These are phyloP conservation scores for Mizuhopecten yessoensis DNA, from an alignment of 1,140 invertebrate genomes.

Conservation along the genomic window DNA sequence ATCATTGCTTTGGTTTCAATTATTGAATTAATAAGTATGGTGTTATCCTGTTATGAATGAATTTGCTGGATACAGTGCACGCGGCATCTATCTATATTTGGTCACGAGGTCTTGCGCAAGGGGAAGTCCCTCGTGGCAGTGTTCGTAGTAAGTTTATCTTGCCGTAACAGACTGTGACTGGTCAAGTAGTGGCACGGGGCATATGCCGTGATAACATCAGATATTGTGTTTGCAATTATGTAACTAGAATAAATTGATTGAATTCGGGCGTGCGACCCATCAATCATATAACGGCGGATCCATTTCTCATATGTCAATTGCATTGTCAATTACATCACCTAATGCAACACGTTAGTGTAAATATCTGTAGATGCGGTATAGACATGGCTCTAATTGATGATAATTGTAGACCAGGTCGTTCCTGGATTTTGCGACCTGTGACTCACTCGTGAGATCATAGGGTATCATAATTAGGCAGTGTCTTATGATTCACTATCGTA, in stretches of 20 bases:
- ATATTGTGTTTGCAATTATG: background rate
- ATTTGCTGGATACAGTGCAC: background rate
- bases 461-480: conserved; percentile 30
- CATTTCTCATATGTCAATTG: background rate
- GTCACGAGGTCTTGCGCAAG: background rate
- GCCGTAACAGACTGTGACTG: background rate
- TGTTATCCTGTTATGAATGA: too few relatives aligned
- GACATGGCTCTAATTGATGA: background rate
- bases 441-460: conserved; percentile 3
- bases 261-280: background rate
- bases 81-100: background rate
- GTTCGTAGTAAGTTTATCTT: background rate
- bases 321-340: background rate
- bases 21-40: too few relatives aligned
- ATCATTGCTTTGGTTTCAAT: too few relatives aligned
- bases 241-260: background rate
- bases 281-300: too few relatives aligned
- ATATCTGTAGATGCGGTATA: background rate
- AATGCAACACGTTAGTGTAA: background rate
- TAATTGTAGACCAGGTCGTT: background rate
- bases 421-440: background rate
- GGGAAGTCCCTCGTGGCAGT: background rate
- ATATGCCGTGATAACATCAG: background rate
- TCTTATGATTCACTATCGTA: background rate
- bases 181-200: background rate